A percentile compares a stretch with the other conserved stretches of the same genome.
Conservation (phyloP, 2,888 invertebrate species). For the Dolichomitus sp. region DNA sequence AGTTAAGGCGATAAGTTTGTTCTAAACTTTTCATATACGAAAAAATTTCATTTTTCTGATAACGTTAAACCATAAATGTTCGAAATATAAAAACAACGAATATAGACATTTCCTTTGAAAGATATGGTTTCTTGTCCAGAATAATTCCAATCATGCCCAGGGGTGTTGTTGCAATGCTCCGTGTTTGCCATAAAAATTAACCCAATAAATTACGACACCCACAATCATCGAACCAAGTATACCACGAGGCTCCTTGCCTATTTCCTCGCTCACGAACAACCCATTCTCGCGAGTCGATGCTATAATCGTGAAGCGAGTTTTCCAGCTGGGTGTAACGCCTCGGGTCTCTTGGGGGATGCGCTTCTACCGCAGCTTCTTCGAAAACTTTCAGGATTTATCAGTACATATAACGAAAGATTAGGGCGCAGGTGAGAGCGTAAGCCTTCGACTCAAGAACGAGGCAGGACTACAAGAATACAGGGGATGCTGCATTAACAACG, state of each 20-base stretch:
- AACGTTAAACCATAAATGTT: no score
- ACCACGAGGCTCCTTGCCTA: slow-evolving; percentile 8
- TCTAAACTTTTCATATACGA: no score
- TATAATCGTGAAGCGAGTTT: slow-evolving; percentile 56
- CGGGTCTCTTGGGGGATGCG: slow-evolving; percentile 54
- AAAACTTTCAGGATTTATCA: slow-evolving; percentile 60
- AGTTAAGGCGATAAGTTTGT: no score
- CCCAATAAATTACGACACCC: slow-evolving; percentile 57
- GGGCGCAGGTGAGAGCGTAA: slow-evolving; percentile 53
- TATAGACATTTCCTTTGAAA: background rate
- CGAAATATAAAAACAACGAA: background rate
- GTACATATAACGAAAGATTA: slow-evolving; percentile 55
- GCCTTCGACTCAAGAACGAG: slow-evolving; percentile 23
- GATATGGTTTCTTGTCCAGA: slow-evolving; percentile 2
- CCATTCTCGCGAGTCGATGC: slow-evolving; percentile 31
- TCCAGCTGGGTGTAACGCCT: slow-evolving; percentile 54
- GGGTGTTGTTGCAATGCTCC: slow-evolving; percentile 28
- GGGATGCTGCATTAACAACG: slow-evolving; percentile 80
- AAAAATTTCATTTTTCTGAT: no score
- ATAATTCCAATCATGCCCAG: slow-evolving; percentile 37
- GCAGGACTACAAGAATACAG: slow-evolving; percentile 69
- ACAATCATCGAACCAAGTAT: slow-evolving; percentile 51
- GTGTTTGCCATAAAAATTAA: slow-evolving; percentile 22
- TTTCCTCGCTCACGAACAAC: slow-evolving; percentile 27
- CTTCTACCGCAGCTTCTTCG: slow-evolving; percentile 40